Evolutionary conservation across 2,888 invertebrate species (phyloP).

Genomic region (Lamellibrachia columna): DNA sequence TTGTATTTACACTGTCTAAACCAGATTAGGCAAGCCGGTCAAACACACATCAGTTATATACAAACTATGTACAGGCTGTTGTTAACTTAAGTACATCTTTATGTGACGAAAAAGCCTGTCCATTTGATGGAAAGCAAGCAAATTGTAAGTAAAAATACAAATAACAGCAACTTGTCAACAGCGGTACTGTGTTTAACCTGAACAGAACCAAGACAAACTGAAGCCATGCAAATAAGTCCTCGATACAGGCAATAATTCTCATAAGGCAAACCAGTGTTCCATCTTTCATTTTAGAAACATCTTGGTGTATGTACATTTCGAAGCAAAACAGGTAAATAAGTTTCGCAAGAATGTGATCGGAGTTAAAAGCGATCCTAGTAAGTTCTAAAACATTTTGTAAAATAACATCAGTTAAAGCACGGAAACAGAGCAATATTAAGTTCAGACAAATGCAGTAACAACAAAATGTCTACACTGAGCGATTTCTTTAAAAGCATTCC

Average conservation of each 20-base stretch:
- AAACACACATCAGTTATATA: background rate
- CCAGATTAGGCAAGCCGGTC: background rate
- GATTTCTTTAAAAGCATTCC: background rate
- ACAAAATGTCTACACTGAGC: background rate
- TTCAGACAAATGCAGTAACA: background rate
- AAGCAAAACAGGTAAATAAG: background rate
- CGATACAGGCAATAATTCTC: background rate
- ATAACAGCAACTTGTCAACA: background rate
- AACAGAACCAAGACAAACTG: background rate
- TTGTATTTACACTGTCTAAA: background rate
- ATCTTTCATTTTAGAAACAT: background rate
- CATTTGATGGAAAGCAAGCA: constrained; percentile 1
- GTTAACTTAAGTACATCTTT: no score
- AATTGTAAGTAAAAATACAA: background rate
- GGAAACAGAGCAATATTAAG: background rate
- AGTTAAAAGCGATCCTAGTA: background rate
- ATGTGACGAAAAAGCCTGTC: background rate
- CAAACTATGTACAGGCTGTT: background rate
- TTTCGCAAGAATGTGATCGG: background rate
- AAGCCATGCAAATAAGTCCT: background rate
- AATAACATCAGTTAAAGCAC: background rate
- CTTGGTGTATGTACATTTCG: background rate
- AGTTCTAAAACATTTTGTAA: background rate
- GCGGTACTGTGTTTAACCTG: background rate
- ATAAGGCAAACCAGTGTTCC: background rate